Percentiles rank a stretch among this genome's conserved stretches.
phyloP scores from a whole-genome alignment of 2,888 invertebrate species.

The Archips crataeganus region DNA sequence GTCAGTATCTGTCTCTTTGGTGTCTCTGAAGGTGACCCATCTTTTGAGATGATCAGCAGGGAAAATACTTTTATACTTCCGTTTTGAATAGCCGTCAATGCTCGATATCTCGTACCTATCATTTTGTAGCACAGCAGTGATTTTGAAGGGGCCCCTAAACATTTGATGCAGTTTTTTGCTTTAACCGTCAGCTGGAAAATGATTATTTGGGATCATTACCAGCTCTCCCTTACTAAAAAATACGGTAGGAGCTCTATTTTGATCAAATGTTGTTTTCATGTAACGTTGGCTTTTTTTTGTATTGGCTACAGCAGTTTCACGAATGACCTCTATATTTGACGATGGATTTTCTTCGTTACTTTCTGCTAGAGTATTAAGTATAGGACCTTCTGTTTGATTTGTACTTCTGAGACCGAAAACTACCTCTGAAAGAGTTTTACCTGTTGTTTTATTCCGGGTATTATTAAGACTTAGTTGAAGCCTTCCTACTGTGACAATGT shows the following conservation, averaged over 20 bases:
- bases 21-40: too few species aligned
- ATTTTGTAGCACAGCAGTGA: constrained; percentile 9
- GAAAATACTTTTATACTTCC: constrained; percentile 18
- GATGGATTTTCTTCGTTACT: not conserved
- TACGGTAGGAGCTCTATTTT: constrained; percentile 12
- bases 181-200: constrained; percentile 14
- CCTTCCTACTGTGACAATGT: too few species aligned
- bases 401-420: not conserved
- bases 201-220: constrained; percentile 19
- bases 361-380: not conserved
- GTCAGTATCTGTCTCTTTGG: too few species aligned
- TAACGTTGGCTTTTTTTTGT: not conserved
- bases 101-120: constrained; percentile 13
- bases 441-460: not conserved
- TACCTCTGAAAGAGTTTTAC: not conserved
- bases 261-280: constrained; percentile 15
- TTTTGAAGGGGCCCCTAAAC: constrained; percentile 13
- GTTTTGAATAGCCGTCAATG: constrained; percentile 16
- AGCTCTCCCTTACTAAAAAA: constrained; percentile 16
- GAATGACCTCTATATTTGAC: not conserved
- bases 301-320: not conserved
- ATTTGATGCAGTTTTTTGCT: constrained; percentile 18
- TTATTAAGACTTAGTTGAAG: not conserved
- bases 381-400: not conserved
- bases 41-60: constrained; percentile 2